These are phyloP conservation scores for Syngnathoides biaculeatus DNA, from an alignment of 2,113 vertebrate species.

Conservation along the genomic window DNA sequence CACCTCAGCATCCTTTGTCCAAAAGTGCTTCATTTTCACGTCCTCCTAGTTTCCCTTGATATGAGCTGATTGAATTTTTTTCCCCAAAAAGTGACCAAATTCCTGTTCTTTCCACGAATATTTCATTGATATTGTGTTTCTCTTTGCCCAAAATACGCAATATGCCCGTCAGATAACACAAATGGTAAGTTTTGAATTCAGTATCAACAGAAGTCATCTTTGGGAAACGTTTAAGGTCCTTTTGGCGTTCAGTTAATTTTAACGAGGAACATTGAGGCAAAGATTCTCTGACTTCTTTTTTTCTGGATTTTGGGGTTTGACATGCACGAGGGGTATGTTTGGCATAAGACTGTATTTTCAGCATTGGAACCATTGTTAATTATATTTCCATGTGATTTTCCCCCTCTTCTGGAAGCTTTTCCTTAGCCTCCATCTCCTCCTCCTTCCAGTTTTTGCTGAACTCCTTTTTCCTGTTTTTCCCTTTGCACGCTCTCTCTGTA, in stretches of 20 bases:
- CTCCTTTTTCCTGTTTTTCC: slow-evolving; percentile 65
- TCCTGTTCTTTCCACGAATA: not conserved
- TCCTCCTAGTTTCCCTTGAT: not conserved
- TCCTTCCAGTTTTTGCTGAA: slow-evolving; percentile 76
- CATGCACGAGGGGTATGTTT: not conserved
- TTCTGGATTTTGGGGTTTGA: not conserved
- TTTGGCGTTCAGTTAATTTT: not conserved
- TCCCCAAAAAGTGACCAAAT: not conserved
- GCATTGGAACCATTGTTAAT: not conserved
- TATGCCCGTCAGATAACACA: slow-evolving; percentile 50
- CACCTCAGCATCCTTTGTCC: not conserved
- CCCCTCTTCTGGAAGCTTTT: slow-evolving; percentile 16
- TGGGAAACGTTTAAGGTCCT: not conserved
- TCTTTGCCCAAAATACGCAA: slow-evolving; percentile 6
- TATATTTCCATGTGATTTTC: slow-evolving; percentile 14
- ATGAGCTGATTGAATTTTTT: not conserved
- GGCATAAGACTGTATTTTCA: not conserved
- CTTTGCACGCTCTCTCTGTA: slow-evolving; percentile 76
- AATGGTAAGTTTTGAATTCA: slow-evolving; percentile 55
- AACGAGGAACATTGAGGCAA: not conserved
- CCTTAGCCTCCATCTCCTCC: slow-evolving; percentile 32
- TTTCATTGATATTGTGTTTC: slow-evolving; percentile 7
- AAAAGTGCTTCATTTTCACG: not conserved
- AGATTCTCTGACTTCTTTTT: not conserved
- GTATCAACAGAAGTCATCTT: not conserved